Percentiles rank a stretch among this genome's conserved stretches.
Conservation (phyloP, 2,888 invertebrate genomes). For the Ptilodon capucinus region DNA sequence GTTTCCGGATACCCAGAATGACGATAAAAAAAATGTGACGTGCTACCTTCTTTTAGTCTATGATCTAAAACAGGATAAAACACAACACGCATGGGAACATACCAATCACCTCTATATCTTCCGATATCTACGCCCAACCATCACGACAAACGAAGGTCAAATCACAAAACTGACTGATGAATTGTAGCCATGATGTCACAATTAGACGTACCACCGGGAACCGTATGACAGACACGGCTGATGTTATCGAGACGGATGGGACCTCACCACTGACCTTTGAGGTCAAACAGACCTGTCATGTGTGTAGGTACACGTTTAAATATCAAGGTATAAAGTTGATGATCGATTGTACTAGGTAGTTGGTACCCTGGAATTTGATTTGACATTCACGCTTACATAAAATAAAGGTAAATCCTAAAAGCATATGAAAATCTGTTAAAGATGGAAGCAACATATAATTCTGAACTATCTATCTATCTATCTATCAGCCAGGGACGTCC, state of each 20-base stretch:
- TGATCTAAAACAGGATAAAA: no score
- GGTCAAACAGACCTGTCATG: conserved; percentile 30
- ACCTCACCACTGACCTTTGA: conserved; percentile 25
- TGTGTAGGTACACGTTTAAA: conserved; percentile 17
- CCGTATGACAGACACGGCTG: conserved; percentile 52
- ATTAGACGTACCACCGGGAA: conserved; percentile 54
- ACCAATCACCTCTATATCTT: conserved; percentile 7
- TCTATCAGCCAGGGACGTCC: no score
- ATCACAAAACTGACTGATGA: conserved; percentile 60
- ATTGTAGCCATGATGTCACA: conserved; percentile 76
- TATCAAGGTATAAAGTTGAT: conserved; percentile 8
- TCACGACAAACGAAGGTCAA: conserved; percentile 53
- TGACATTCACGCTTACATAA: no score
- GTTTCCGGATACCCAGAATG: no score
- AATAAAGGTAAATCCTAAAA: no score
- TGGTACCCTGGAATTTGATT: no score
- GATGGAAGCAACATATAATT: no score
- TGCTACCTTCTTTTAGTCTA: no score
- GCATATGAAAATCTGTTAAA: no score
- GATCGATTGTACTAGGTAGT: background rate
- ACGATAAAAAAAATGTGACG: no score
- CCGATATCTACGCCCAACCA: conserved; percentile 28
- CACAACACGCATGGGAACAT: background rate
- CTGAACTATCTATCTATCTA: no score
- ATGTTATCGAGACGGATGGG: conserved; percentile 53